Base-by-base conservation (phyloP, 2,113 vertebrate genomes). In the Etheostoma cragini region DNA sequence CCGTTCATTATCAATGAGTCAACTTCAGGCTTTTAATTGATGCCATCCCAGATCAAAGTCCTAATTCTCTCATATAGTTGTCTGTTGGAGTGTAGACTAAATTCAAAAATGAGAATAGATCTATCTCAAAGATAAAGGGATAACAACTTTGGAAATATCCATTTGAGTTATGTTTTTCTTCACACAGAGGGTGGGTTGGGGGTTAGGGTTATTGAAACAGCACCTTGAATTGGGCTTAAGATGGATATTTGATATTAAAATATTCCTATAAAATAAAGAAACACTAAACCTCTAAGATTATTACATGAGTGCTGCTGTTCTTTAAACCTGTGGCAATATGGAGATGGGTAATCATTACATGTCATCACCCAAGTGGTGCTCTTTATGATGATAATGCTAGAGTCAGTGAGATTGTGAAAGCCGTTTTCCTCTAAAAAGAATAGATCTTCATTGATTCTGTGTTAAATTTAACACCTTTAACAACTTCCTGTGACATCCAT, bases 341-440 rank as follows among this genome's bases (percentile, higher is more conserved):
- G 35, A 17, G 42, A 76, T 42, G 38, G 52, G 30, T 76, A 12
- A 71, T 65, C 5, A 35, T 74, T 54, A 80, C 52, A 63, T 35
- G 53, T 21, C 22, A 70, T 38, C 38, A 47, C 26, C 58, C n/a
- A 60, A 70, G 22, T 56, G 47, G n/a, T 50, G 6, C 14, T 76
- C 24, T 52, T 19, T 67, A 17, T 72, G 49, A 69, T 38, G 21
- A 45, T 52, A 14, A 58, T 56, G 21, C 50, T 15, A 49, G 24
- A 49, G 26, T 26, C 24, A 61, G 22, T 30, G 13, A 58, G 69
- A 42, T 13, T 13, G 58, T 33, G 42, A 66, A 60, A 53, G 60
- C 8, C 30, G 7, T 26, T 78, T 68, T 70, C 7, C 50, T 21
- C 38, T 45, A 2, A 62, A 62, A 60, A 54, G 24, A 58, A 78